Conservation (phyloP, 2,888 invertebrate species). For the Meghimatium bilineatum region DNA sequence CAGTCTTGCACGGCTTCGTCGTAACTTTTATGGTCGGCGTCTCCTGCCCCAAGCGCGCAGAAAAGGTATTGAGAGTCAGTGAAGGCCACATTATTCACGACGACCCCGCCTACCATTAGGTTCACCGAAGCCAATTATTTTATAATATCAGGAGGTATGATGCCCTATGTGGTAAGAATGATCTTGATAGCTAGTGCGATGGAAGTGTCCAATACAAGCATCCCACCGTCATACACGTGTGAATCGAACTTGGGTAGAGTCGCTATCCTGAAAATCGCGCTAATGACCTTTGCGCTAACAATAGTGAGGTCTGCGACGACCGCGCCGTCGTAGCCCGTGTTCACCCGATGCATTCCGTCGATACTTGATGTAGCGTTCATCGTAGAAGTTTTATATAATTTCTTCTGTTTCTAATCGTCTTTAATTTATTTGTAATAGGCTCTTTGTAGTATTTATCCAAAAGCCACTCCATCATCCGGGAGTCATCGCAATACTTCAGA, state of each 20-base stretch:
- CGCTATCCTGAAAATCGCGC: not conserved
- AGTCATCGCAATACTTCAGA: too few species aligned
- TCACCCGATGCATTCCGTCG: not conserved
- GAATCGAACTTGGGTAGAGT: not conserved
- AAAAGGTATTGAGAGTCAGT: not conserved
- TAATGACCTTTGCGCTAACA: not conserved
- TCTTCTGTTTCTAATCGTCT: too few species aligned
- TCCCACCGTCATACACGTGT: not conserved
- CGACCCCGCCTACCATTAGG: not conserved
- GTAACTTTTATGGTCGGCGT: not conserved
- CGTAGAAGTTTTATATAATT: too few species aligned
- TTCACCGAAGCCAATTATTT: not conserved
- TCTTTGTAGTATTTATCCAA: too few species aligned
- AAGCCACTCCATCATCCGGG: too few species aligned
- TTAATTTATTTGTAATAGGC: too few species aligned
- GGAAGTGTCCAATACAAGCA: not conserved
- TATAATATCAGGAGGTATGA: not conserved
- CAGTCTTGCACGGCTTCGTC: slow-evolving; percentile 18
- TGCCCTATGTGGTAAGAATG: not conserved
- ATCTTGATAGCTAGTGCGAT: not conserved
- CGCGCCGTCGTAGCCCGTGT: not conserved
- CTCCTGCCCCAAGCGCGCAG: not conserved
- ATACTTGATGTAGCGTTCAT: not conserved
- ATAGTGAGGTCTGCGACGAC: not conserved
- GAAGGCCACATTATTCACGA: not conserved